Evolutionary conservation across 2,113 vertebrate genomes (phyloP), one percentile per base, ranked within the genome.

Genomic region (Hyperopisus bebe): DNA sequence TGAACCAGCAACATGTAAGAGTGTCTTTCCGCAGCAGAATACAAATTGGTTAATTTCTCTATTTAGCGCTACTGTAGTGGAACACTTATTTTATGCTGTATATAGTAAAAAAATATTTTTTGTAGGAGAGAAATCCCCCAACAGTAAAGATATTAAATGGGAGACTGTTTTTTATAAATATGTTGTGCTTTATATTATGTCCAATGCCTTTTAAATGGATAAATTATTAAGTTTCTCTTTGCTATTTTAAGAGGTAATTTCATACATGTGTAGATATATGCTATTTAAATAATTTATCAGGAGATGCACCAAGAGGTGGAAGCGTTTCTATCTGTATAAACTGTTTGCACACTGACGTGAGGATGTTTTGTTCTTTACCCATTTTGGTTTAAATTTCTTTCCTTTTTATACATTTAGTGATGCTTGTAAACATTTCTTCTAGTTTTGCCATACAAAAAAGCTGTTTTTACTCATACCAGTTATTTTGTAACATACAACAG

Each of bases 261-360:
- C 95, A 93, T 97, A 94, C 95, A 95, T 97, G 95, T 99, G 97
- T 99, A 99, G 97, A 99, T 99, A 97, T 83, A 97, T 89, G 97
- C 98, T 99, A 99, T 99, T 99, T 99, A 99, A 99, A 97, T 99
- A 99, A 99, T 98, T 99, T 99, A 99, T 99, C 97, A 95, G 95
- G 97, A 98, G 97, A 96, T 96, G 96, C 96, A 96, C 96, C 96
- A 96, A 96, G 95, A 96, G 97, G 96, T 95, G 96, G 96, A 97
- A 97, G 96, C 96, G 95, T 97, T 98, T 98, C 97, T 98, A 97
- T 98, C 96, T 99, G 98, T 99, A 98, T 97, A 98, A 98, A 96
- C 96, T 93, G 95, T 99, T 99, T 99, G 98, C 98, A 99, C 98
- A 99, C 95, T 97, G 97, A 98, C 96, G 94, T 95, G 95, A 98